These are phyloP conservation scores for Reticulitermes lucifugus DNA, from an alignment of 2,888 invertebrate species.

Conservation along the genomic window DNA sequence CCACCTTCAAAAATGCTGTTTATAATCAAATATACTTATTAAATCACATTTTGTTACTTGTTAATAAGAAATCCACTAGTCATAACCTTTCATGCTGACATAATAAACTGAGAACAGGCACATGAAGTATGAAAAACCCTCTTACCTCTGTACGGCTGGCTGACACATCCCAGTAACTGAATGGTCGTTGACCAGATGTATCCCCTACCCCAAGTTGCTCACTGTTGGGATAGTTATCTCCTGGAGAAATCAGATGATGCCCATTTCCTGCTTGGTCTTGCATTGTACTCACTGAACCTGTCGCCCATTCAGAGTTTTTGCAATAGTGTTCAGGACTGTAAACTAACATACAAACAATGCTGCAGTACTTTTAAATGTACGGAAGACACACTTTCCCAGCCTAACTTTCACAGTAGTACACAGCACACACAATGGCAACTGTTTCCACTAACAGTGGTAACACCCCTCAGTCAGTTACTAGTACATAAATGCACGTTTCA, in stretches of 20 bases:
- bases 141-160: slow-evolving; percentile 45
- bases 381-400: too few species aligned
- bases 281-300: neutral
- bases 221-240: neutral
- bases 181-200: neutral
- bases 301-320: neutral
- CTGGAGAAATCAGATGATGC: neutral
- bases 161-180: slow-evolving; percentile 44
- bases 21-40: too few species aligned
- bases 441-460: too few species aligned
- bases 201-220: neutral
- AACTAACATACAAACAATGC: too few species aligned
- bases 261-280: neutral
- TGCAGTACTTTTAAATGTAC: too few species aligned
- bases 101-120: neutral
- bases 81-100: neutral
- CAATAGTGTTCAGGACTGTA: neutral
- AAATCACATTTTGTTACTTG: too few species aligned
- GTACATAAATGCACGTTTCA: too few species aligned
- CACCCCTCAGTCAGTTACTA: too few species aligned
- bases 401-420: too few species aligned
- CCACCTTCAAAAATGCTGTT: too few species aligned
- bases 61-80: neutral
- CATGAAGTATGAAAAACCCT: neutral
- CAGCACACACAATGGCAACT: too few species aligned